Evolutionary conservation across 2,113 vertebrate genomes (phyloP).

Genomic region (Peromyscus leucopus): DNA sequence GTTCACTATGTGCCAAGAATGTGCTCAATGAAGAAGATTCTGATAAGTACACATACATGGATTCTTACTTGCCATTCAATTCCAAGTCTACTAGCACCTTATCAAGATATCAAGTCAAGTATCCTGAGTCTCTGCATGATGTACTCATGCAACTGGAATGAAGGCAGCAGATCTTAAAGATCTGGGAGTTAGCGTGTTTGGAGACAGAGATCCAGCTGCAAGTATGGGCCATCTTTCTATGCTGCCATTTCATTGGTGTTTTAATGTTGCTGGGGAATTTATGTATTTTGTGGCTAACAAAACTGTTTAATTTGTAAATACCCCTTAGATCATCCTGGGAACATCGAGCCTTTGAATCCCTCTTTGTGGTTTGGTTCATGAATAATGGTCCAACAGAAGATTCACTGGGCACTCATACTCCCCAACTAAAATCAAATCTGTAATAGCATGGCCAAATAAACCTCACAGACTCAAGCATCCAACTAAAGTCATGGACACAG

Average conservation of each 20-base stretch:
- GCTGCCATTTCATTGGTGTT: constrained; percentile 21
- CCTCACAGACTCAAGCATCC: neutral
- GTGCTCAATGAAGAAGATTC: constrained; percentile 17
- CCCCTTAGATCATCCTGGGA: constrained; percentile 69
- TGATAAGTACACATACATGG: neutral
- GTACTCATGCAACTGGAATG: neutral
- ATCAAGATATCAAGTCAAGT: neutral
- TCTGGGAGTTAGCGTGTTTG: neutral
- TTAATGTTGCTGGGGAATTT: constrained; percentile 62
- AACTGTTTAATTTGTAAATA: constrained; percentile 75
- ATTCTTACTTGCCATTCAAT: constrained; percentile 16
- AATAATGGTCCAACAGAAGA: constrained; percentile 54
- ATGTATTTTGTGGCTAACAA: constrained; percentile 17
- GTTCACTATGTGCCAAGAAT: neutral
- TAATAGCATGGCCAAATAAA: constrained; percentile 16
- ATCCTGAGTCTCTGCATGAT: constrained; percentile 26
- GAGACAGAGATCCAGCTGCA: constrained; percentile 4
- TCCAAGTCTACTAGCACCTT: neutral
- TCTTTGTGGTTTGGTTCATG: constrained; percentile 64
- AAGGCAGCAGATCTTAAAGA: neutral
- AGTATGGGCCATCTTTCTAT: constrained; percentile 13
- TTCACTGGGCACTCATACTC: neutral
- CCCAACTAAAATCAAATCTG: constrained; percentile 53
- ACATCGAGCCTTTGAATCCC: constrained; percentile 55
- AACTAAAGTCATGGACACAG: neutral